Percentiles rank a stretch among this genome's conserved stretches.
These are phyloP conservation scores for Aculops lycopersici DNA, from an alignment of 1,140 invertebrate genomes.

Conservation along the genomic window DNA sequence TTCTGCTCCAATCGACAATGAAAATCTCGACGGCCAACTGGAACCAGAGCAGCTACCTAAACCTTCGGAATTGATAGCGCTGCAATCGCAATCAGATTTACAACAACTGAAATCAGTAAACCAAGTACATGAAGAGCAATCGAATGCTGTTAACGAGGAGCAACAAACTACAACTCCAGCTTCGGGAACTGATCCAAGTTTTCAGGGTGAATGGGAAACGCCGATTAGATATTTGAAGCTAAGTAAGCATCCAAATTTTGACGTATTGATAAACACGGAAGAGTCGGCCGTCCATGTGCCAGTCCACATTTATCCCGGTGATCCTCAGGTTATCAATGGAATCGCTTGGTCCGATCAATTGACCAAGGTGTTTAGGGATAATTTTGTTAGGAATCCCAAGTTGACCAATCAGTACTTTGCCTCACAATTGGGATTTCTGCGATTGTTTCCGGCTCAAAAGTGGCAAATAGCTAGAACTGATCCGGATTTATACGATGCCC, in stretches of 20 bases:
- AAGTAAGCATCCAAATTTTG: constrained; percentile 38
- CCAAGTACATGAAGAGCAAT: neutral
- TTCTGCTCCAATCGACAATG: too few relatives aligned
- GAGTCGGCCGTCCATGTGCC: constrained; percentile 67
- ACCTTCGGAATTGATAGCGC: too few relatives aligned
- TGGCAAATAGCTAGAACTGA: constrained; percentile 9
- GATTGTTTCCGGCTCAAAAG: constrained; percentile 38
- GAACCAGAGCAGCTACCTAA: too few relatives aligned
- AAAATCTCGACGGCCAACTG: neutral
- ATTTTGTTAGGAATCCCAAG: constrained; percentile 50
- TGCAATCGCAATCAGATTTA: neutral
- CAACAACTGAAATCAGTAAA: neutral
- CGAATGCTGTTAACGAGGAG: neutral
- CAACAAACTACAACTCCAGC: neutral
- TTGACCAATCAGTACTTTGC: constrained; percentile 87
- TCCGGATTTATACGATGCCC: constrained; percentile 48
- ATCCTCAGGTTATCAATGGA: constrained; percentile 27
- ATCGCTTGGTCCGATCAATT: constrained; percentile 56
- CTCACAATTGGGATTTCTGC: constrained; percentile 54
- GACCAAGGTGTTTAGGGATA: constrained; percentile 47
- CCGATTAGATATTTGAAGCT: constrained; percentile 19
- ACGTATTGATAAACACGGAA: constrained; percentile 42
- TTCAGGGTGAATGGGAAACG: constrained; percentile 5
- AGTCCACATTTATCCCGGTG: constrained; percentile 64
- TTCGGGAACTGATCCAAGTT: neutral